Base-by-base conservation (phyloP, 2,113 vertebrate genomes). In the Corydoras sp. region DNA sequence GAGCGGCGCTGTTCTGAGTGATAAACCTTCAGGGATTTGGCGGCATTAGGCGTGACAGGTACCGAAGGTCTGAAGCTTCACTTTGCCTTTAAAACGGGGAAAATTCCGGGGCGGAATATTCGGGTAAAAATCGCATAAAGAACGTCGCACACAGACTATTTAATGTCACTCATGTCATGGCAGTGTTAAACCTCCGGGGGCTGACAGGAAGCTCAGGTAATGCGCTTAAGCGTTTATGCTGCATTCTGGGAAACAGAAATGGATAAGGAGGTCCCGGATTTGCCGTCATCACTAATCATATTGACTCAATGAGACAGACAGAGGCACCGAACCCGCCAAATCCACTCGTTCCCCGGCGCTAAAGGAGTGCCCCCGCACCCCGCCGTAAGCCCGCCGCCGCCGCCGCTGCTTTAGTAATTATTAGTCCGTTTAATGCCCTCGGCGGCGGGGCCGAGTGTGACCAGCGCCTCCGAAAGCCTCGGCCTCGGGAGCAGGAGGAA, bases 401-500 rank as follows among this genome's bases (percentile, higher is more conserved):
- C 18, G 18, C 1, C 18, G 18, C 59, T 68, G 18, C 59, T 68
- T 64, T 68, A 14, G 68, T 64, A 56, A 68, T 60, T 74, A 69
- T 72, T 62, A 69, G 55, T 60, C 54, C 55, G 65, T 69, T 58
- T 72, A 69, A 68, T 68, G 79, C 73, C 81, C 81, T 65, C 80
- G 83, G 69, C 71, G 67, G 61, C 80, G 78, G 75, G 49, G 79
- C 76, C 43, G 64, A 51, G 11, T 54, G 81, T 81, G 81, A 72
- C 73, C 76, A 81, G 78, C 81, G 68, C 56, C 13, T 65, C 80
- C 82, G 71, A 81, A 86, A 83, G 85, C 81, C 83, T 83, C 78
- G 81, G 86, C 86, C 86, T 88, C 74, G 60, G 67, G 77, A 80
- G 75, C 66, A 81, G 79, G 73, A 72, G 79, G 71, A 83, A 86